These are phyloP conservation scores for Petrosia ficiformis DNA, from an alignment of 37 sponge, comb jelly and placozoan species.

Conservation along the genomic window DNA sequence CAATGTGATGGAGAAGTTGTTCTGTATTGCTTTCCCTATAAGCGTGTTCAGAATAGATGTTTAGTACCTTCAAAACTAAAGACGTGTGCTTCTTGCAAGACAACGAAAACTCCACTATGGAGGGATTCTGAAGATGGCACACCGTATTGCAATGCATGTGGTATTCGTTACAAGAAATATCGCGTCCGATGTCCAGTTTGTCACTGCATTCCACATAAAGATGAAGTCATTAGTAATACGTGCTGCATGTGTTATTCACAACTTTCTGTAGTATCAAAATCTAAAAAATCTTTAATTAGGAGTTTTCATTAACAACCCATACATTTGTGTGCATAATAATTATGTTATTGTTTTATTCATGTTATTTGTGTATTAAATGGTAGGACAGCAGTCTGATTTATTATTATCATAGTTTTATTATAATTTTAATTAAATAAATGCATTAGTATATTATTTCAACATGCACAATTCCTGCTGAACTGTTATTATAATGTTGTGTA, in stretches of 20 bases:
- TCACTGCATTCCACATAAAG: constrained; percentile 73
- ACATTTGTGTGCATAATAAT: neutral
- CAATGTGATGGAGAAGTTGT: too few species aligned
- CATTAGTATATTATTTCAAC: too few species aligned
- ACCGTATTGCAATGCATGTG: constrained; percentile 85
- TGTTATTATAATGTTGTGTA: too few species aligned
- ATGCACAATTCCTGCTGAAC: too few species aligned
- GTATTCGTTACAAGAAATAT: constrained; percentile 79
- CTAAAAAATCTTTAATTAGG: too few species aligned
- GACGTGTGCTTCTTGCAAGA: constrained; percentile 75
- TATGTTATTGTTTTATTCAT: too few species aligned
- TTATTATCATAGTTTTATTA: too few species aligned
- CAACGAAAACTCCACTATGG: constrained; percentile 84
- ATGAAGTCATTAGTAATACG: constrained; percentile 41
- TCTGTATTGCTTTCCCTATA: too few species aligned
- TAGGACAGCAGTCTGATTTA: too few species aligned
- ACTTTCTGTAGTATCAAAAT: too few species aligned
- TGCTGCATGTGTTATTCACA: constrained; percentile 38
- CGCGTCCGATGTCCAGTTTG: constrained; percentile 56
- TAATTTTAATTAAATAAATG: too few species aligned
- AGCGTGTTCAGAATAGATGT: neutral
- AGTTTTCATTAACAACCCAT: neutral
- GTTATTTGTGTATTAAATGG: too few species aligned
- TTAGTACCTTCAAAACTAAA: constrained; percentile 51
- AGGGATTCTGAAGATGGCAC: constrained; percentile 82